Evolutionary conservation across 2,113 vertebrate genomes (phyloP).

Genomic region (Chlorodrepanis virens): DNA sequence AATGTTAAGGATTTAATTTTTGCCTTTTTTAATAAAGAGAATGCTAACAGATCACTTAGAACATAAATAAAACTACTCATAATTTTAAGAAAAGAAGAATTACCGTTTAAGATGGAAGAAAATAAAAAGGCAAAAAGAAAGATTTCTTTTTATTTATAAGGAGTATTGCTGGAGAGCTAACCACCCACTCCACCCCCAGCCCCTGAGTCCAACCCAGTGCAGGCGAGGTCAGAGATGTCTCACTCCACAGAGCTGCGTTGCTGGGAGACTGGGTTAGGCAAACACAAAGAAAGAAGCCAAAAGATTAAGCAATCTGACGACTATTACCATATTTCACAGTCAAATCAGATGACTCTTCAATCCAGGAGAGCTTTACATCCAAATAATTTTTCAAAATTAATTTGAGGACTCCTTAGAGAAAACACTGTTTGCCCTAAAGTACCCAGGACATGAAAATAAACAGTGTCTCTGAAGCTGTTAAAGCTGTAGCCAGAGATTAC

Average conservation of each 20-base stretch:
- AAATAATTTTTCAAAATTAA: constrained; percentile 4
- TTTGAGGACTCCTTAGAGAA: constrained; percentile 1
- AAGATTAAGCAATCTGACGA: not conserved
- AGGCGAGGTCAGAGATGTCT: not conserved
- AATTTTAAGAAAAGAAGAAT: not conserved
- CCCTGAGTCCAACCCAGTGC: not conserved
- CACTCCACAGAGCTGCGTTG: not conserved
- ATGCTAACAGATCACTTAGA: not conserved
- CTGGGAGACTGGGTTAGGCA: constrained; percentile 25
- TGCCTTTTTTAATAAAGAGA: not conserved
- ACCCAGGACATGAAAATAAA: not conserved
- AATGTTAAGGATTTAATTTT: not conserved
- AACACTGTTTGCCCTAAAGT: not conserved
- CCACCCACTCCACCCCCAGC: not conserved
- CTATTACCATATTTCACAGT: constrained; percentile 32
- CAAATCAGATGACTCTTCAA: not conserved
- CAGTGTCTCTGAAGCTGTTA: not conserved
- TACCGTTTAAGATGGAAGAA: not conserved
- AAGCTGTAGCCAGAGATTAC: not conserved
- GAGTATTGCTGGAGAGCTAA: not conserved
- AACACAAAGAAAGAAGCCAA: constrained; percentile 25
- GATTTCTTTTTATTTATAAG: not conserved
- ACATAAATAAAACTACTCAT: not conserved
- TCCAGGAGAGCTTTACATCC: not conserved
- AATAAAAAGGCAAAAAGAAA: not conserved